phyloP scores from a whole-genome alignment of 2,888 invertebrate genomes.

The Tortrix viridana region DNA sequence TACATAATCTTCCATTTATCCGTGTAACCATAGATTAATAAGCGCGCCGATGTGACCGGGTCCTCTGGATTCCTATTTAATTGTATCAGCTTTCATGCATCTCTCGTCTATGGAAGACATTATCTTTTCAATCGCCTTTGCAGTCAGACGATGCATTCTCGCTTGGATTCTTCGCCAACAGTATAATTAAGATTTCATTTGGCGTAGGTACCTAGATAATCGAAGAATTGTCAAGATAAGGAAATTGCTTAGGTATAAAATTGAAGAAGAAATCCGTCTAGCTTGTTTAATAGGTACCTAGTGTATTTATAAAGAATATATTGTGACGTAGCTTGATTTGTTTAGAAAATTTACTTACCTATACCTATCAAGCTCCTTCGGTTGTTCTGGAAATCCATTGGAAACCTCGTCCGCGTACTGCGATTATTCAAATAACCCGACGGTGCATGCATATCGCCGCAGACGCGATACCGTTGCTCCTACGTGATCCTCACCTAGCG shows the following conservation, averaged over 20 bases:
- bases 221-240: slow-evolving; percentile 20
- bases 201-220: slow-evolving; percentile 17
- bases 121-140: slow-evolving; percentile 50
- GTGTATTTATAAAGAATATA: slow-evolving; percentile 6
- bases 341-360: slow-evolving; percentile 18
- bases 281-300: neutral
- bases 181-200: slow-evolving; percentile 37
- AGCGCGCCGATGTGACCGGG: slow-evolving; percentile 66
- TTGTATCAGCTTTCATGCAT: slow-evolving; percentile 68
- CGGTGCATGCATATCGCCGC: slow-evolving; percentile 51
- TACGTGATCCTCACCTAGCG: slow-evolving; percentile 76
- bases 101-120: slow-evolving; percentile 46
- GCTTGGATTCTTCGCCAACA: slow-evolving; percentile 43
- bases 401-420: slow-evolving; percentile 47
- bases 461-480: slow-evolving; percentile 67
- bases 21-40: slow-evolving; percentile 64
- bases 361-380: slow-evolving; percentile 23
- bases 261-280: slow-evolving; percentile 15
- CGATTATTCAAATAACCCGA: slow-evolving; percentile 73
- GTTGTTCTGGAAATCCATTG: slow-evolving; percentile 45
- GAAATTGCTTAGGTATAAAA: slow-evolving; percentile 26
- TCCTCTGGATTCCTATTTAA: slow-evolving; percentile 71
- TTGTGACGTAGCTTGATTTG: slow-evolving; percentile 39
- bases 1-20: slow-evolving; percentile 52
- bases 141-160: slow-evolving; percentile 50